Base-by-base conservation (phyloP, 2,888 invertebrate species). In the Ormyrus nitidulus region DNA sequence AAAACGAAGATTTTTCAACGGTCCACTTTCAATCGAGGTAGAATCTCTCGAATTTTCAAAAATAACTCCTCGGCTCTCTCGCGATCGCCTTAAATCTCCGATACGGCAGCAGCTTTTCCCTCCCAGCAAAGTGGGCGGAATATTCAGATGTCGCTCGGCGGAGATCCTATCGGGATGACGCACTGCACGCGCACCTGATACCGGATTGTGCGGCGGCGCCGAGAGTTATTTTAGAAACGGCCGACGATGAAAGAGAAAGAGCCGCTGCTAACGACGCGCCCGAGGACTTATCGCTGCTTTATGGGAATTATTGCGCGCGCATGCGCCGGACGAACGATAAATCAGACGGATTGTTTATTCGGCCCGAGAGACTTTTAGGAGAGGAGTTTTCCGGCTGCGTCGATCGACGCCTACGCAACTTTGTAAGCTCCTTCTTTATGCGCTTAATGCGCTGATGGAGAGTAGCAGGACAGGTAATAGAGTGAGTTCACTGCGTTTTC, bases 111-210 rank as follows among this genome's bases (percentile, higher is more conserved):
- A 34, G 34, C 34, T 3, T 34, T 34, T 34, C 34, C 34, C 34
- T 34, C 34, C 34, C 34, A 34, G 34, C 34, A 34, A 86, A 88
- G 87, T 87, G 87, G 88, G 88, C 88, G 88, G 86, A 87, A 88
- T 88, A 87, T 88, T 87, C 85, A 85, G 81, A 84, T 83, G 59
- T 64, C 83, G 83, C 77, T 79, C 71, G 62, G 66, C 6, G 13
- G 78, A 89, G 90, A 90, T 90, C 86, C 86, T 90, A 90, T 90
- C 90, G 87, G 87, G 83, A 88, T 89, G 90, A 90, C 86, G 87
- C 89, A 89, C 88, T 88, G 89, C 89, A 84, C 86, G 86, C 85
- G 88, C 90, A 89, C 88, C 89, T 89, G 89, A 89, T 89, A 89
- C 87, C 83, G 84, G 84, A 84, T 83, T 83, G 83, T 80, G 83